Base-by-base conservation (phyloP, 2,113 vertebrate genomes). In the Limnothrissa miodon region DNA sequence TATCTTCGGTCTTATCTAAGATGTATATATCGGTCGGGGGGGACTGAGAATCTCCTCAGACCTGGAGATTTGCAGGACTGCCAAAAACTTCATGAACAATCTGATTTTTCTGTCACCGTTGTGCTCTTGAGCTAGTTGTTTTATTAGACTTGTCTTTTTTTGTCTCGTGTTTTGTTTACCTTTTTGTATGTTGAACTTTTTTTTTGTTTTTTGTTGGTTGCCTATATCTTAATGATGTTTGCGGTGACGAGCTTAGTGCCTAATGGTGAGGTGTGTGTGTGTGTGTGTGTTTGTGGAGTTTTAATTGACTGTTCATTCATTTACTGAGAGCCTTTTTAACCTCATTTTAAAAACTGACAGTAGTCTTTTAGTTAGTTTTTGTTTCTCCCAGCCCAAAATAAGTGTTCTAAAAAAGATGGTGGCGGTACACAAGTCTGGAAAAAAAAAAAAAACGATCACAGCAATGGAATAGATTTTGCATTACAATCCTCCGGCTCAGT, bases 51-150 rank as follows among this genome's bases (percentile, higher is more conserved):
- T 21, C 5, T 51, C 25, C 81, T 84, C 85, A 42, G 42, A 88
- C 92, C 92, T 90, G 90, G 88, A 90, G 88, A 90, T 39, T 4
- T 88, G 90, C 90, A 91, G 86, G 89, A 87, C 87, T 92, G 93
- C 93, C 93, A 94, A 94, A 93, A 89, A 86, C 85, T 87, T 89
- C 88, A 45, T 90, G 81, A 87, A 89, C 90, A 86, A 92, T 81
- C 33, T 89, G 90, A n/a, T 90, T 92, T 92, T 91, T 92, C 92
- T 89, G 42, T 85, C 66, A 59, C n/a, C 17, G 7, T 81, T 86
- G 56, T 89, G 83, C 51, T 89, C 86, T 90, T 86, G 42, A 53
- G 48, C 53, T 56, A 56, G 62, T 62, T 62, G 36, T 62, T 36
- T 59, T 81, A 56, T 39, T 29, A 1, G 10, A 25, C 13, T 66